These are phyloP conservation scores for Babyrousa celebensis DNA, from an alignment of 2,797 vertebrate genomes.

Conservation along the genomic window DNA sequence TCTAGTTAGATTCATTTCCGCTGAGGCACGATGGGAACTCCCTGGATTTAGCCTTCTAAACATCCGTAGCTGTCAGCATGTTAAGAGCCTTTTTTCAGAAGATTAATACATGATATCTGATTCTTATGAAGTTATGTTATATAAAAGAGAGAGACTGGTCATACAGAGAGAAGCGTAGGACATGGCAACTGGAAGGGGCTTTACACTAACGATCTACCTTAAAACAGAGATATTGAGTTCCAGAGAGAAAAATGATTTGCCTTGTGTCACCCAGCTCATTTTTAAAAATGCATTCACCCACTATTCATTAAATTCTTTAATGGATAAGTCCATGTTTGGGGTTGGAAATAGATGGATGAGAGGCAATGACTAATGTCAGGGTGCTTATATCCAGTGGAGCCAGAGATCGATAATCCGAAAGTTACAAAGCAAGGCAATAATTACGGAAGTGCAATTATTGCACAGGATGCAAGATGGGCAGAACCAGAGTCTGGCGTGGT, in stretches of 20 bases:
- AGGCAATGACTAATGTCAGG: background rate
- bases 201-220: background rate
- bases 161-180: background rate
- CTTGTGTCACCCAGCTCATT: background rate
- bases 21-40: too few relatives aligned
- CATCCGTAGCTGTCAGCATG: background rate
- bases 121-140: background rate
- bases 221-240: background rate
- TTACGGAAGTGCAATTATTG: background rate
- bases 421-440: background rate
- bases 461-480: background rate
- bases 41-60: background rate
- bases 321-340: background rate
- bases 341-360: background rate
- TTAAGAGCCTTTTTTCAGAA: background rate
- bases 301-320: background rate
- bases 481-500: accelerated
- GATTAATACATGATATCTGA: background rate
- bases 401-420: background rate
- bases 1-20: too few relatives aligned
- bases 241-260: background rate
- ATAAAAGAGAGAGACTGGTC: background rate
- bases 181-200: background rate
- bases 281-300: background rate
- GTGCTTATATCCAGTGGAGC: background rate